These are phyloP conservation scores for Ischnura elegans DNA, from an alignment of 2,888 invertebrate genomes.

Conservation along the genomic window DNA sequence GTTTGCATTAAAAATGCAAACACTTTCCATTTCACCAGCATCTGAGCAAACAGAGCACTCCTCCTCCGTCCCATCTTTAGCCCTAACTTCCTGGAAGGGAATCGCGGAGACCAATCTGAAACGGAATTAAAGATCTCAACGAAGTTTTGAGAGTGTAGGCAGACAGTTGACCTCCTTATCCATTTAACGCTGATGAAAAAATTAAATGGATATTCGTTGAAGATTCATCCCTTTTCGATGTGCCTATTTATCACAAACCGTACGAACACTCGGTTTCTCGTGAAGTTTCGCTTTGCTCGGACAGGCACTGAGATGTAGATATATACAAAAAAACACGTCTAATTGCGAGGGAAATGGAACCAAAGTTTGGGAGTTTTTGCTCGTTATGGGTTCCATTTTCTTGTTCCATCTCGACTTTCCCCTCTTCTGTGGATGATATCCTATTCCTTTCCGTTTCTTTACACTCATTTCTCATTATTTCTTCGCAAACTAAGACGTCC, in stretches of 20 bases:
- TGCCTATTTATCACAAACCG: not conserved
- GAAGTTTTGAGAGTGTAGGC: not conserved
- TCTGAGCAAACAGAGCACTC: not conserved
- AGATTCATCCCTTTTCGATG: not conserved
- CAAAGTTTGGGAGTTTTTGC: not conserved
- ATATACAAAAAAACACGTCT: not conserved
- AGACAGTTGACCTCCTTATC: slow-evolving; percentile 25
- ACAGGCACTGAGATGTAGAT: not conserved
- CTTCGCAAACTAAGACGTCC: not conserved
- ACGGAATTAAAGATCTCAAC: not conserved
- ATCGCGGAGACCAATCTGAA: not conserved
- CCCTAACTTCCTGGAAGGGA: not conserved
- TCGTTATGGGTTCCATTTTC: not conserved
- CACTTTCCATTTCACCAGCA: not conserved
- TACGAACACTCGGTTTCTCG: not conserved
- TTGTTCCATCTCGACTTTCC: not conserved
- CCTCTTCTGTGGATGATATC: not conserved
- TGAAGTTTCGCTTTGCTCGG: not conserved
- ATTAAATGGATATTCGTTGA: slow-evolving; percentile 24
- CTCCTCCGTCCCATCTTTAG: not conserved
- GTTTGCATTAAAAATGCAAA: not conserved
- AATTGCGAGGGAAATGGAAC: not conserved
- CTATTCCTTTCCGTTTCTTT: not conserved
- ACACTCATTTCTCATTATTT: not conserved
- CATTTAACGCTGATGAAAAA: not conserved